These are phyloP conservation scores for Porites australiensis DNA, from an alignment of 64 coral and sea anemone genomes.

Conservation along the genomic window DNA sequence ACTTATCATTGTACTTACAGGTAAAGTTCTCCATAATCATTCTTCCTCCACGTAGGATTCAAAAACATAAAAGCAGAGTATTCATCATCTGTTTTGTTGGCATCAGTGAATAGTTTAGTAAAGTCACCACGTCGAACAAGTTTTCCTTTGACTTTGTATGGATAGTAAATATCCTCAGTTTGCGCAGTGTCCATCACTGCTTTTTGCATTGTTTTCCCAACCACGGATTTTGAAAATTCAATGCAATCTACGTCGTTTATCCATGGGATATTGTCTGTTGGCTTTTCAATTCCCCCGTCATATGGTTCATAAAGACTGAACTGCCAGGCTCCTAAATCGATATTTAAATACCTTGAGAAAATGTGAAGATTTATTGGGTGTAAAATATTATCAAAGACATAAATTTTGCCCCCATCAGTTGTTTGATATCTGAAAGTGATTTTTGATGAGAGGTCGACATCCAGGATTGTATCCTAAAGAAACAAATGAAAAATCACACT, in stretches of 20 bases:
- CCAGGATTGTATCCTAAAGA: slow-evolving; percentile 55
- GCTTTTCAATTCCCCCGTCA: slow-evolving; percentile 73
- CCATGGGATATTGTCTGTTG: slow-evolving; percentile 87
- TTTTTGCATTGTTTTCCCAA: slow-evolving; percentile 78
- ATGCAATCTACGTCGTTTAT: slow-evolving; percentile 80
- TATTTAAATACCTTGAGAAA: slow-evolving; percentile 44
- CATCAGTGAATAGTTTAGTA: slow-evolving; percentile 81
- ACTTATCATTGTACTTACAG: slow-evolving; percentile 69
- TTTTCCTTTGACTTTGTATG: slow-evolving; percentile 80
- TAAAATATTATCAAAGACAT: slow-evolving; percentile 79
- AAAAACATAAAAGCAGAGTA: slow-evolving; percentile 87
- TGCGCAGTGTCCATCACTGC: slow-evolving; percentile 74
- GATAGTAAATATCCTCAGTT: slow-evolving; percentile 81
- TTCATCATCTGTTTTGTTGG: slow-evolving; percentile 84
- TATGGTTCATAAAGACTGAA: slow-evolving; percentile 89
- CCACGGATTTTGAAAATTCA: slow-evolving; percentile 62
- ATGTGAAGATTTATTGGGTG: slow-evolving; percentile 41
- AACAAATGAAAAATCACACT: not conserved
- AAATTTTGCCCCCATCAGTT: slow-evolving; percentile 70
- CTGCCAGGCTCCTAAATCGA: slow-evolving; percentile 84
- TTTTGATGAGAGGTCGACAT: slow-evolving; percentile 62
- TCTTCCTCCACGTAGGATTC: slow-evolving; percentile 87
- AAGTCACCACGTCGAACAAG: slow-evolving; percentile 89
- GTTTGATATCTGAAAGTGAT: slow-evolving; percentile 74
- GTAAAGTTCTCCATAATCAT: slow-evolving; percentile 96